Evolutionary conservation across 1,140 invertebrate genomes (phyloP).

Genomic region (Cheumatopsyche charites): DNA sequence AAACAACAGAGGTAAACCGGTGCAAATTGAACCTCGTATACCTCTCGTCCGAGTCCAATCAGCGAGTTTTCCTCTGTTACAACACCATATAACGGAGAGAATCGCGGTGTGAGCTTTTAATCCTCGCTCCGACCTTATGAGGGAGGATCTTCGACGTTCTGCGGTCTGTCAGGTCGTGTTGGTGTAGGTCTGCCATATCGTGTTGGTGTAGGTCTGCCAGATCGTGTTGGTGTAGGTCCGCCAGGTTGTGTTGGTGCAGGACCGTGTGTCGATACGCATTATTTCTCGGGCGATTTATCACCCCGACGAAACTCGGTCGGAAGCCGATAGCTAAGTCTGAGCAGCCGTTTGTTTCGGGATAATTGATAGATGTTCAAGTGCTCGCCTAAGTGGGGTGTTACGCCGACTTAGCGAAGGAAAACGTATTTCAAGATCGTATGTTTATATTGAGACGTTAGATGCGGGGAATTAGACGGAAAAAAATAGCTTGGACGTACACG

Average conservation of each 20-base stretch:
- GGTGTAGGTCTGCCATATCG: background rate
- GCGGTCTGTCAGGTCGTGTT: background rate
- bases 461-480: no score
- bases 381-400: no score
- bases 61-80: background rate
- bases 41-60: background rate
- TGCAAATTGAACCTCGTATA: background rate
- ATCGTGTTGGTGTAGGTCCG: background rate
- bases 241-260: background rate
- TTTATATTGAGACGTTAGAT: no score
- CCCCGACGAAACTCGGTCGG: background rate
- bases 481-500: no score
- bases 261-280: conserved; percentile 21
- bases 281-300: conserved; percentile 24
- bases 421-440: no score
- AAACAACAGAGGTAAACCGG: background rate
- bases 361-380: background rate
- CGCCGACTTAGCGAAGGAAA: no score
- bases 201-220: background rate
- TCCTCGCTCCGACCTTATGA: no score
- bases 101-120: conserved; percentile 12
- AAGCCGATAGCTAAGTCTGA: no score
- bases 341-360: background rate
- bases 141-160: background rate
- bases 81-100: background rate